These are phyloP conservation scores for Phalacrocorax pelagicus DNA, from an alignment of 2,113 vertebrate genomes.

Conservation along the genomic window DNA sequence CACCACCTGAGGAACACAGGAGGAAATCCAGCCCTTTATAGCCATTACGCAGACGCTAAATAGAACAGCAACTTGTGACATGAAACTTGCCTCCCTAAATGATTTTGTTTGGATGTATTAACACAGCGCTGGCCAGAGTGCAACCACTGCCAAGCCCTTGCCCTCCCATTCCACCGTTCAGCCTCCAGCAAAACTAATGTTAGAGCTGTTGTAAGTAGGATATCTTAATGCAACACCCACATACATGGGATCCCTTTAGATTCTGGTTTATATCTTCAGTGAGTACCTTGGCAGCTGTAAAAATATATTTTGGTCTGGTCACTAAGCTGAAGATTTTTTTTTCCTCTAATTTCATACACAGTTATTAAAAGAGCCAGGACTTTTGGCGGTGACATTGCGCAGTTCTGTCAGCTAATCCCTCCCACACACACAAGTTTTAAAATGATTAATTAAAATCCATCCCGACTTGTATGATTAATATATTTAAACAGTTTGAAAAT, in stretches of 20 bases:
- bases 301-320: conserved; percentile 36
- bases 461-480: background rate
- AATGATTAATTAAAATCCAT: conserved; percentile 42
- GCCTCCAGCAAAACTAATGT: background rate
- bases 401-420: conserved; percentile 22
- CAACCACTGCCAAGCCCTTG: background rate
- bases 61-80: background rate
- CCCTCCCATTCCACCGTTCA: background rate
- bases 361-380: conserved; percentile 19
- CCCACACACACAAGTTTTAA: background rate
- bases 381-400: conserved; percentile 46
- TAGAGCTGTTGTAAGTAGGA: background rate
- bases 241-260: conserved; percentile 10
- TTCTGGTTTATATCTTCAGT: conserved; percentile 61
- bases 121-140: background rate
- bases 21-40: background rate
- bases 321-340: conserved; percentile 34
- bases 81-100: background rate
- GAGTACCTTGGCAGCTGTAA: conserved; percentile 55
- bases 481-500: conserved; percentile 46
- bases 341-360: conserved; percentile 23
- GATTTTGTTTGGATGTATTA: background rate
- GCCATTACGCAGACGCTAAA: accelerated
- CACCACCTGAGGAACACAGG: background rate
- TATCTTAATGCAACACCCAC: background rate